A percentile compares a stretch with the other conserved stretches of the same genome.
Evolutionary conservation across 2,888 invertebrate genomes (phyloP).

Genomic region (Andrena trimmerana): DNA sequence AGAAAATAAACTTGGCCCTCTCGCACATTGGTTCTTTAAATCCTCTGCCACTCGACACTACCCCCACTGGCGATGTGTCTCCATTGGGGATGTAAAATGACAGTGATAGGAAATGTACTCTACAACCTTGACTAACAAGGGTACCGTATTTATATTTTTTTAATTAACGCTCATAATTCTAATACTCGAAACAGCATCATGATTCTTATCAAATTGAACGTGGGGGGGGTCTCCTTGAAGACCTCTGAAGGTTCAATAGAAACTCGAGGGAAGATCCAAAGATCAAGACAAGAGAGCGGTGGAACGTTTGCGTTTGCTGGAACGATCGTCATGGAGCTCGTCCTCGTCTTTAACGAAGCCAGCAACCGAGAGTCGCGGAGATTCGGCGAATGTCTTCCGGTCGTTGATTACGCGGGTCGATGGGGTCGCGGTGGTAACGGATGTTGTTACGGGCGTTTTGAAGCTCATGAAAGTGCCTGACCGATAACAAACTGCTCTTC

Average conservation of each 20-base stretch:
- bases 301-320: slow-evolving; percentile 9
- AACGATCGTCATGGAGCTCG: slow-evolving; percentile 28
- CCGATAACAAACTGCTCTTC: slow-evolving; percentile 64
- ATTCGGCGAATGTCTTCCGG: slow-evolving; percentile 80
- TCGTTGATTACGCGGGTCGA: slow-evolving; percentile 74
- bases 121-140: too few relatives aligned
- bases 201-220: background rate
- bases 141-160: too few relatives aligned
- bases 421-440: slow-evolving; percentile 71
- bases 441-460: slow-evolving; percentile 68
- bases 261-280: background rate
- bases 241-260: background rate
- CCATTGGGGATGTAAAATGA: too few relatives aligned
- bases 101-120: too few relatives aligned
- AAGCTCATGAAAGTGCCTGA: slow-evolving; percentile 44
- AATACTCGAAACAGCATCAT: background rate
- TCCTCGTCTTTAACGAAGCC: slow-evolving; percentile 36
- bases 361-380: slow-evolving; percentile 70
- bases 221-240: background rate
- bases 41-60: too few relatives aligned
- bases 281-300: background rate
- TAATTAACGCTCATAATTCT: too few relatives aligned
- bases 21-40: too few relatives aligned
- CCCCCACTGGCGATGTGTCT: too few relatives aligned
- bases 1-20: too few relatives aligned